These are phyloP conservation scores for Latrodectus hesperus DNA, from an alignment of 2,888 invertebrate genomes.

Conservation along the genomic window DNA sequence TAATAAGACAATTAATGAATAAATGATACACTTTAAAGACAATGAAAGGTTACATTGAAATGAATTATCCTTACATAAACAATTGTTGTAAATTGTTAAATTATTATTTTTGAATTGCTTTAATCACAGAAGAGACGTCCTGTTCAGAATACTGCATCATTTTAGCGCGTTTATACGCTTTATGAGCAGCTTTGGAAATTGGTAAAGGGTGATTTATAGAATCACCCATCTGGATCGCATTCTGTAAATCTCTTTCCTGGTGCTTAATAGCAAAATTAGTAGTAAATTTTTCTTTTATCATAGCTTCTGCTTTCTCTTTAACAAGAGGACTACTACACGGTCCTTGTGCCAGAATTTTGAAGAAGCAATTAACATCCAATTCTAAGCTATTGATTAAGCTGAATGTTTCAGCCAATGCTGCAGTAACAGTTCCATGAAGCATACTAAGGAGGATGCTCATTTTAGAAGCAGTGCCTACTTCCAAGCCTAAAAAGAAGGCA, in stretches of 20 bases:
- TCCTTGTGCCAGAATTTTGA: slow-evolving; percentile 90
- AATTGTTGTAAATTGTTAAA: too few relatives aligned
- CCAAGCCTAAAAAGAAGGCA: slow-evolving; percentile 91
- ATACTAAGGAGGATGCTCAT: slow-evolving; percentile 94
- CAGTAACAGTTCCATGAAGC: slow-evolving; percentile 91
- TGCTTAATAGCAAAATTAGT: slow-evolving; percentile 91
- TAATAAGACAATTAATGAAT: too few relatives aligned
- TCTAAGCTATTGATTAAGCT: slow-evolving; percentile 94
- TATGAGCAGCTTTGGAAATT: too few relatives aligned
- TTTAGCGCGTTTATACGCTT: too few relatives aligned
- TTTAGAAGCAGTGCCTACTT: slow-evolving; percentile 94
- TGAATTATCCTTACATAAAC: too few relatives aligned
- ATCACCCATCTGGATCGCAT: slow-evolving; percentile 91
- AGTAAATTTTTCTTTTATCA: slow-evolving; percentile 87
- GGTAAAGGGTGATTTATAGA: too few relatives aligned
- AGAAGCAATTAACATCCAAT: slow-evolving; percentile 88
- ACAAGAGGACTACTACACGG: slow-evolving; percentile 87
- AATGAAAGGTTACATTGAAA: too few relatives aligned
- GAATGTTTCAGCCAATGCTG: slow-evolving; percentile 93
- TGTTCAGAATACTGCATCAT: slow-evolving; percentile 91
- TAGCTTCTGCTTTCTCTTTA: slow-evolving; percentile 90
- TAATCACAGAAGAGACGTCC: slow-evolving; percentile 94
- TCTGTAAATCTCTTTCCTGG: slow-evolving; percentile 95
- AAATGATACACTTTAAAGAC: too few relatives aligned
- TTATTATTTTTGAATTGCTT: slow-evolving; percentile 82